Conservation (phyloP, 2,888 invertebrate genomes). For the Colletes collaris region DNA sequence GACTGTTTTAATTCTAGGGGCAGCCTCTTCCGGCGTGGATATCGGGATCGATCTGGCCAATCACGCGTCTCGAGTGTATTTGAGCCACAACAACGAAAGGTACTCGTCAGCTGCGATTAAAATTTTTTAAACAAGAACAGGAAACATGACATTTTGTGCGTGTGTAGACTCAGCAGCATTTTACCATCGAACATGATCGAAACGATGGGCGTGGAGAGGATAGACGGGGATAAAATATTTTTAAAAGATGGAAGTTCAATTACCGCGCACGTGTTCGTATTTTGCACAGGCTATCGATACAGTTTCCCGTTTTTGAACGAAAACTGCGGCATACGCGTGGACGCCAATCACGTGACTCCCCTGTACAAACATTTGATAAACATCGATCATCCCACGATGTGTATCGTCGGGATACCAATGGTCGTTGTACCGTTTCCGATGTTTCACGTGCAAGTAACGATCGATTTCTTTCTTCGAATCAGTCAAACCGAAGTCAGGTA, state of each 20-base stretch:
- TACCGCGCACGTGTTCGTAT: slow-evolving; percentile 87
- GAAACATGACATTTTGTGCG: background rate
- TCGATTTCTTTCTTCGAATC: slow-evolving; percentile 1
- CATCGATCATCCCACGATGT: slow-evolving; percentile 89
- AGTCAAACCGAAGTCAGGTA: background rate
- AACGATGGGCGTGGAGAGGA: slow-evolving; percentile 84
- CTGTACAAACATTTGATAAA: slow-evolving; percentile 91
- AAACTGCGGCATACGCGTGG: slow-evolving; percentile 86
- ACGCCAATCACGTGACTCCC: slow-evolving; percentile 87
- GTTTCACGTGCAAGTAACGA: slow-evolving; percentile 88
- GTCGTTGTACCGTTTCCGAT: slow-evolving; percentile 88
- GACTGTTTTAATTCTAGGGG: slow-evolving; percentile 88
- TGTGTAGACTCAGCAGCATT: slow-evolving; percentile 81
- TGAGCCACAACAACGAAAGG: slow-evolving; percentile 85
- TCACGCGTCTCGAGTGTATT: slow-evolving; percentile 83
- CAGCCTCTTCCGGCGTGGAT: slow-evolving; percentile 90
- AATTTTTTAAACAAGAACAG: too few relatives aligned
- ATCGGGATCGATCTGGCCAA: slow-evolving; percentile 87
- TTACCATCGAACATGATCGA: slow-evolving; percentile 84
- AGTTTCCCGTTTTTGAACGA: slow-evolving; percentile 88
- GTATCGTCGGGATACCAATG: slow-evolving; percentile 89
- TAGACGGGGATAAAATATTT: slow-evolving; percentile 84
- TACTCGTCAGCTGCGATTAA: slow-evolving; percentile 30
- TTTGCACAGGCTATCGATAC: slow-evolving; percentile 91
- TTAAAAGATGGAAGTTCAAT: slow-evolving; percentile 87